Conservation (phyloP, 2,888 invertebrate species). For the Anoncus sp. region DNA sequence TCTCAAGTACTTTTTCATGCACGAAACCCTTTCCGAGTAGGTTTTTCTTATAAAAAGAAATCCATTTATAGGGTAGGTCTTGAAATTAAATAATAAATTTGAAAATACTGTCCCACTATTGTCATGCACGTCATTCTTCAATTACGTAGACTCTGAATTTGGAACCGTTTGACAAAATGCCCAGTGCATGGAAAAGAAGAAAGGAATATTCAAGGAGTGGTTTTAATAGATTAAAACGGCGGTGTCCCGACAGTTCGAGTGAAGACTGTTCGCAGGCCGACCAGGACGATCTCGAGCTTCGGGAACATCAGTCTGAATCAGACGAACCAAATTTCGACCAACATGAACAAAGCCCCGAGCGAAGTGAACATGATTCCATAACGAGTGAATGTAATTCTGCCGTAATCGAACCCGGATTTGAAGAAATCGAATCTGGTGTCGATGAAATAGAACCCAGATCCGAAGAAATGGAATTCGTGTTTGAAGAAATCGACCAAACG, state of each 20-base stretch:
- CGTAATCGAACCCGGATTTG: not conserved
- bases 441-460: no score
- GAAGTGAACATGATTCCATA: not conserved
- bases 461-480: no score
- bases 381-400: not conserved
- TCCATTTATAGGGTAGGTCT: no score
- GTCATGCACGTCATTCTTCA: no score
- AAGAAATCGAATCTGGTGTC: no score
- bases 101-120: no score
- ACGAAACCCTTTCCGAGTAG: no score
- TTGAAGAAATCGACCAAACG: no score
- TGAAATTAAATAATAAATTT: no score
- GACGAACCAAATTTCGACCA: not conserved
- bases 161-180: not conserved
- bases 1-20: no score
- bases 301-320: not conserved
- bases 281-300: not conserved
- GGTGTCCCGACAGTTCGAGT: conserved; percentile 1
- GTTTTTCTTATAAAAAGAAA: no score
- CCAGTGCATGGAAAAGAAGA: not conserved
- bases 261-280: not conserved
- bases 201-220: not conserved
- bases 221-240: not conserved
- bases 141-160: no score
- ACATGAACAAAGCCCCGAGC: not conserved